Percentiles rank a stretch among this genome's conserved stretches.
Conservation (phyloP, 2,888 invertebrate species). For the Carcina quercana region DNA sequence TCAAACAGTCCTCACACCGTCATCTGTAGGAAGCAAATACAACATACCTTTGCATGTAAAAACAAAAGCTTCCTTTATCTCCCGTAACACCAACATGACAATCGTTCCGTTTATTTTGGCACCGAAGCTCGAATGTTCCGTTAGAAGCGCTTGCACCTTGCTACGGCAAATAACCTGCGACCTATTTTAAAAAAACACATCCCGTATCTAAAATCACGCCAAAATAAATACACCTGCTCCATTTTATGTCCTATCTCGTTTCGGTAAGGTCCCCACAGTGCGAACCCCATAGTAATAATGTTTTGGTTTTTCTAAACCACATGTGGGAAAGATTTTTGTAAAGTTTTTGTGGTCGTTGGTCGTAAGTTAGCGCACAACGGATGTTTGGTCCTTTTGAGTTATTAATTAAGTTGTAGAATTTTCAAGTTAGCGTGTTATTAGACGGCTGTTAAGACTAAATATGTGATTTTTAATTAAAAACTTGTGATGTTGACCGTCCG, state of each 20-base stretch:
- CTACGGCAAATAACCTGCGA: conserved; percentile 70
- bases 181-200: conserved; percentile 60
- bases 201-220: conserved; percentile 19
- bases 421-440: conserved; percentile 42
- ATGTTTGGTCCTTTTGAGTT: conserved; percentile 58
- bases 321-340: conserved; percentile 57
- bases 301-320: conserved; percentile 30
- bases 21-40: not conserved
- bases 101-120: conserved; percentile 59
- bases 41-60: conserved; percentile 42
- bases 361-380: conserved; percentile 48
- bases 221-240: not conserved
- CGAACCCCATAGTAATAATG: conserved; percentile 1
- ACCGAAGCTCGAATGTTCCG: conserved; percentile 52
- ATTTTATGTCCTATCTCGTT: conserved; percentile 11
- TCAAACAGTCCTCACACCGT: no score
- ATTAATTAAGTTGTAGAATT: conserved; percentile 57
- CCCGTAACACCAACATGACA: conserved; percentile 38
- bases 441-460: conserved; percentile 17
- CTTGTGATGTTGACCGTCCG: conserved; percentile 26
- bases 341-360: conserved; percentile 48
- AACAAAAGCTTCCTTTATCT: conserved; percentile 54
- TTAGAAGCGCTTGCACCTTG: conserved; percentile 65
- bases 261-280: conserved; percentile 9
- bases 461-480: conserved; percentile 26